These are phyloP conservation scores for Nymphalis urticae DNA, from an alignment of 2,888 invertebrate genomes.

Conservation along the genomic window DNA sequence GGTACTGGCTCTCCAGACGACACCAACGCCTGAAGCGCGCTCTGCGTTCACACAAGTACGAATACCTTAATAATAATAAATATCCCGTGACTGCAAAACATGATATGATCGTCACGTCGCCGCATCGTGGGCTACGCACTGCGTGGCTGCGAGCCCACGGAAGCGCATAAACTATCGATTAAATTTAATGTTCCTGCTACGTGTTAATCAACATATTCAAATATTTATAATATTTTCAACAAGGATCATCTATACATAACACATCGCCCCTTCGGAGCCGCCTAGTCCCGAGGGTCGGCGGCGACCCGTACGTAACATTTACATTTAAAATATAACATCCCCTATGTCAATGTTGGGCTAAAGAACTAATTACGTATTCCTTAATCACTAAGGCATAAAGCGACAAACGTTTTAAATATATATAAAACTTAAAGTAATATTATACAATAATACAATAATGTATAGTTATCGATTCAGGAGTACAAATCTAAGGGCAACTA, in stretches of 20 bases:
- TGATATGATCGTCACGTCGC: constrained; percentile 14
- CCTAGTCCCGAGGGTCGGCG: not conserved
- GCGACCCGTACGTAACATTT: constrained; percentile 1
- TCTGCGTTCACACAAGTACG: not conserved
- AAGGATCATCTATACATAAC: constrained; percentile 17
- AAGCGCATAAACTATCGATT: constrained; percentile 2
- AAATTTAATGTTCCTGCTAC: constrained; percentile 1
- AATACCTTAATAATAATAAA: not conserved
- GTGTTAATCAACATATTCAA: constrained; percentile 17
- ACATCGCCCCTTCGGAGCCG: constrained; percentile 1
- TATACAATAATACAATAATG: constrained; percentile 11
- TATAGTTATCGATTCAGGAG: constrained; percentile 1
- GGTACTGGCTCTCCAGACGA: constrained; percentile 12
- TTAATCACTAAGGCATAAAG: constrained; percentile 11
- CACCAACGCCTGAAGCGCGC: not conserved
- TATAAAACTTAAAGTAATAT: constrained; percentile 16
- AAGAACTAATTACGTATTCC: constrained; percentile 13
- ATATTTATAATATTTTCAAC: constrained; percentile 22
- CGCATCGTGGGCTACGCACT: not conserved
- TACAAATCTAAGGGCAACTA: not conserved
- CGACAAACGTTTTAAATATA: constrained; percentile 19
- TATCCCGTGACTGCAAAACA: constrained; percentile 7
- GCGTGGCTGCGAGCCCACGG: constrained; percentile 8
- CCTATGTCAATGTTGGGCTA: constrained; percentile 28
- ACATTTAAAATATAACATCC: constrained; percentile 14